Base-by-base conservation (phyloP, 2,888 invertebrate species). In the Frankliniella intonsa region DNA sequence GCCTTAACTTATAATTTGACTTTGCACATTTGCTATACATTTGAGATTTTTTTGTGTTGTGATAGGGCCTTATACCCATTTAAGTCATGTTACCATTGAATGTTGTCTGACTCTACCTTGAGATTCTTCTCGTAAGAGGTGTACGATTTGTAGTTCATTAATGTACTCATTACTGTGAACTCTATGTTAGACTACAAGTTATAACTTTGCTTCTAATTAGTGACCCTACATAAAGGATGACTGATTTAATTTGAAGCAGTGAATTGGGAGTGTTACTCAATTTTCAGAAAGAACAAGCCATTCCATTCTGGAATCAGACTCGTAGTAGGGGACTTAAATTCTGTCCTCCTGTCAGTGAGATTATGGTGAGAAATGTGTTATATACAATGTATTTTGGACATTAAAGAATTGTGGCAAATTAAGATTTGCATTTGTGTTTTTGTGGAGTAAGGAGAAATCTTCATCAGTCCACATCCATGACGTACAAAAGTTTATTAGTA, bases 321-420 rank as follows among this genome's bases (percentile, higher is more conserved):
- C 25, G 69, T 76, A 25, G 22, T 25, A 11, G 69, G 25, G 25
- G 69, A 25, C 38, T 76, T 11, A 11, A 76, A 25, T 76, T 76
- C 25, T 76, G 22, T 22, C 69, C 69, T 76, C 9, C 25, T 76
- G 10, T 25, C 22, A 76, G 69, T 76, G 69, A 76, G 69, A 76
- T 76, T 76, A 25, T 76, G 69, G 25, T 76, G 69, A 76, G 69
- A 76, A 76, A 76, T 76, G 25, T 76, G 69, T 76, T 76, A 76
- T 76, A 76, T 76, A 76, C 25, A 76, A 25, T 76, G 69, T 76
- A 76, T 76, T 76, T 76, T 76, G 69, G 69, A 76, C 69, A 76
- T 76, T 76, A 76, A 76, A 76, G 69, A 76, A 76, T 25, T 76
- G 69, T 76, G 69, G 69, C 69, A 76, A 76, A 76, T 76, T 76